A percentile compares a stretch with the other conserved stretches of the same genome.
Evolutionary conservation across 2,888 invertebrate species (phyloP).

Genomic region (Lacanobia oleracea): DNA sequence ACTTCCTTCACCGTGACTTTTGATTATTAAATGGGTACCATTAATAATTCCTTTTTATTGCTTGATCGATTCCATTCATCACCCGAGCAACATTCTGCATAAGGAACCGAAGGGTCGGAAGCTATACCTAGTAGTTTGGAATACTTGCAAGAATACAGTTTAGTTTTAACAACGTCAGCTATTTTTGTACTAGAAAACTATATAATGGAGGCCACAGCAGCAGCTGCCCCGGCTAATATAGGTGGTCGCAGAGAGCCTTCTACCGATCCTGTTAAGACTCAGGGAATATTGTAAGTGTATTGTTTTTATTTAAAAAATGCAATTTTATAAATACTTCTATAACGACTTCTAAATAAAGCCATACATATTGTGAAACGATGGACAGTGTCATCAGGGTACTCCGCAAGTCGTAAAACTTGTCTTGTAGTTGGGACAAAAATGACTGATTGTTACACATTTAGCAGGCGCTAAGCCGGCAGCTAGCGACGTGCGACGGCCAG

Average conservation of each 20-base stretch:
- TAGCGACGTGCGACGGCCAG: neutral
- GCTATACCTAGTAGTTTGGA: conserved; percentile 48
- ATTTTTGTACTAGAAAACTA: neutral
- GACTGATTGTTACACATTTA: neutral
- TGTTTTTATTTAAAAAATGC: neutral
- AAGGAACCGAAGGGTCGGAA: conserved; percentile 47
- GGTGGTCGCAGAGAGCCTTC: conserved; percentile 81
- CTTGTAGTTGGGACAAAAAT: neutral
- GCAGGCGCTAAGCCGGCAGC: neutral
- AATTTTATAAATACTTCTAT: neutral
- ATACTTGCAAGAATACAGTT: conserved; percentile 42
- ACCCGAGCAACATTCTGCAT: conserved; percentile 64
- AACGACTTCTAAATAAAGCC: neutral
- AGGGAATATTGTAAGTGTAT: conserved; percentile 83
- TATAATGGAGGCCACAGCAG: conserved; percentile 79
- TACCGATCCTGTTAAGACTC: conserved; percentile 85
- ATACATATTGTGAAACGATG: neutral
- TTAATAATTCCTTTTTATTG: conserved; percentile 61
- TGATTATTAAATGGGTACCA: conserved; percentile 53
- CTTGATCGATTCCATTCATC: conserved; percentile 67
- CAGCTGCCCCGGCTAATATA: conserved; percentile 72
- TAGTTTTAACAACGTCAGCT: neutral
- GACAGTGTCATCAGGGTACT: neutral
- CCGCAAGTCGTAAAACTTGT: neutral
- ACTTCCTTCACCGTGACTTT: conserved; percentile 64